A percentile compares a stretch with the other conserved stretches of the same genome.
Conservation (phyloP, 2,888 invertebrate species). For the Pseudococcus viburni region DNA sequence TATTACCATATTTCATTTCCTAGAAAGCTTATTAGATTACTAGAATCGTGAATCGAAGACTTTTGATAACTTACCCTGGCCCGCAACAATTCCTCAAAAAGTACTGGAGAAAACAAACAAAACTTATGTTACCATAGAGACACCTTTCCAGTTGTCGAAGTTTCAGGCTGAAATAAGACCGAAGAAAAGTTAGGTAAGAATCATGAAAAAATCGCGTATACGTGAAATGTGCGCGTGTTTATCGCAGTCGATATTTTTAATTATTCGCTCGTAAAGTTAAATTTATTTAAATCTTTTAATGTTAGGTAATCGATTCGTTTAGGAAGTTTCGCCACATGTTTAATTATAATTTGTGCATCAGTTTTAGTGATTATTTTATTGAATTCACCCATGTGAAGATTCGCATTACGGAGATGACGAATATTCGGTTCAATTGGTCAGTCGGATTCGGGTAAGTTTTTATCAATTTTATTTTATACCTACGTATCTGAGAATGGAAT, state of each 20-base stretch:
- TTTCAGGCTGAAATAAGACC: neutral
- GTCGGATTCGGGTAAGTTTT: neutral
- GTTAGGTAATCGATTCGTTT: neutral
- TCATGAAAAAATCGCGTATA: neutral
- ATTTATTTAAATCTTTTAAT: neutral
- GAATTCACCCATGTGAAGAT: slow-evolving; percentile 1
- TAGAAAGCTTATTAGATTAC: neutral
- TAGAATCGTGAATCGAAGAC: too few species aligned
- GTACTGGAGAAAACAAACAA: slow-evolving; percentile 31
- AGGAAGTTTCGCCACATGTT: neutral
- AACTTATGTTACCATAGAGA: slow-evolving; percentile 13
- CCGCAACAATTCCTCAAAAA: neutral
- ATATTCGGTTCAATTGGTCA: neutral
- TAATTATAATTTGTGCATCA: neutral
- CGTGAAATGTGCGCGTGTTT: neutral
- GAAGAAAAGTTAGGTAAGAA: neutral
- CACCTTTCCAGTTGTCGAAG: slow-evolving; percentile 5
- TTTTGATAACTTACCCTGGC: neutral
- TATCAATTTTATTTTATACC: neutral
- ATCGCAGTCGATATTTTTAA: slow-evolving; percentile 10
- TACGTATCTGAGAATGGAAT: neutral
- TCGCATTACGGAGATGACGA: neutral
- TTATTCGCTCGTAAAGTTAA: neutral
- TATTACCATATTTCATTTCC: neutral
- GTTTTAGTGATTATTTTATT: neutral